Evolutionary conservation across 2,888 invertebrate species (phyloP).

Genomic region (Leucophenga montana): DNA sequence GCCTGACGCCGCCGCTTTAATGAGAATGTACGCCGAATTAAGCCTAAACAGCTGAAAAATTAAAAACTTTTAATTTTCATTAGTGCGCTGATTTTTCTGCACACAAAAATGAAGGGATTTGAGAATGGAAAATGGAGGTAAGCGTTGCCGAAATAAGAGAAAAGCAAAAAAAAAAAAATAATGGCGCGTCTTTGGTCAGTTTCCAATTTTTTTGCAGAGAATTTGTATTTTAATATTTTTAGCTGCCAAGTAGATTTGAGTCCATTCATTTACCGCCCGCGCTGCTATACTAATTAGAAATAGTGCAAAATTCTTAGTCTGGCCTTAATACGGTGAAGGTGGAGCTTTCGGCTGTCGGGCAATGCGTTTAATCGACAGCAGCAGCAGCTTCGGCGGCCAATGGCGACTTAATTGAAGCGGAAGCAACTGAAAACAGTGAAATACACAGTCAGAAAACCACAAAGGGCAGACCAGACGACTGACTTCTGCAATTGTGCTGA

Average conservation of each 20-base stretch:
- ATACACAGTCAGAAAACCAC: slow-evolving; percentile 6
- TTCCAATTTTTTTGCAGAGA: background rate
- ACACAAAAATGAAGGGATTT: too few relatives aligned
- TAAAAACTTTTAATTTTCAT: too few relatives aligned
- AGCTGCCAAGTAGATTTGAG: background rate
- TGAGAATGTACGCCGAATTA: too few relatives aligned
- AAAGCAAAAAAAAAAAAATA: background rate
- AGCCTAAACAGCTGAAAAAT: too few relatives aligned
- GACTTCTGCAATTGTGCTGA: background rate
- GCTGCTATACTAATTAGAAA: slow-evolving; percentile 6
- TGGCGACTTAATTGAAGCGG: slow-evolving; percentile 17
- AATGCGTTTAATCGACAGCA: too few relatives aligned
- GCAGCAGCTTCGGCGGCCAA: too few relatives aligned
- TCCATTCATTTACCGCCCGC: too few relatives aligned
- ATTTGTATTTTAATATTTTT: background rate
- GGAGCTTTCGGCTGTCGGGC: too few relatives aligned
- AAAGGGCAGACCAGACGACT: slow-evolving; percentile 12
- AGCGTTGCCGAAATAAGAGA: background rate
- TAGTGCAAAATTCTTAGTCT: background rate
- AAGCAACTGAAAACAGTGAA: background rate
- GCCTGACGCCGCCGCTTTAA: too few relatives aligned
- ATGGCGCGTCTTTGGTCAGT: background rate
- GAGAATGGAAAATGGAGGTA: too few relatives aligned
- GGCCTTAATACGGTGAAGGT: too few relatives aligned
- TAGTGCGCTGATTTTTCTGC: too few relatives aligned